Evolutionary conservation across 2,888 invertebrate genomes (phyloP).

Genomic region (Julus scanicus): DNA sequence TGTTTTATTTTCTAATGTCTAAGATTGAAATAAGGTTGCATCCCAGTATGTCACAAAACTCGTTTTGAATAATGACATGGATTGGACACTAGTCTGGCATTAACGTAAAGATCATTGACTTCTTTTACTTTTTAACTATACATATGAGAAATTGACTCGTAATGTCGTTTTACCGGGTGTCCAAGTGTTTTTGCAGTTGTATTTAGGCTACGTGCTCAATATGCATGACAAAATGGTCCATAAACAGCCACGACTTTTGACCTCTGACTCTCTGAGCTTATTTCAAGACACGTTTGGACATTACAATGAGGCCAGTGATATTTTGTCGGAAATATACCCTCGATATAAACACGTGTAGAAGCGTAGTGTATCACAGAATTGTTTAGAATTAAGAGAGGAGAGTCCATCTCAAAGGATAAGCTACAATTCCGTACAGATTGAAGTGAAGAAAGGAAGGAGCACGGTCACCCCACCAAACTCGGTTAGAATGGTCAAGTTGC

Average conservation of each 20-base stretch:
- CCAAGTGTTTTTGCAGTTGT: neutral
- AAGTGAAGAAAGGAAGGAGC: too few species aligned
- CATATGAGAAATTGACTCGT: neutral
- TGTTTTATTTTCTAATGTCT: neutral
- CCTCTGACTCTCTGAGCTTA: neutral
- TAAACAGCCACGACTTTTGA: neutral
- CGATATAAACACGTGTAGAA: too few species aligned
- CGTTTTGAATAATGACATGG: neutral
- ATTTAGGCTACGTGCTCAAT: neutral
- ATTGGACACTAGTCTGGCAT: neutral
- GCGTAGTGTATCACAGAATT: too few species aligned
- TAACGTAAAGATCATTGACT: neutral
- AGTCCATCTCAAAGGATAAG: too few species aligned
- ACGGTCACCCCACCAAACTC: too few species aligned
- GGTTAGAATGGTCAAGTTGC: too few species aligned
- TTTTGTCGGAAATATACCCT: too few species aligned
- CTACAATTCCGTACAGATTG: too few species aligned
- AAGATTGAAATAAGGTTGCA: neutral
- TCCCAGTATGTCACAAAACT: slow-evolving; percentile 21
- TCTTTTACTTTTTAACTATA: neutral
- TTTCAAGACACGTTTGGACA: too few species aligned
- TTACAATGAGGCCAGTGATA: too few species aligned
- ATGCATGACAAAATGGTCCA: neutral
- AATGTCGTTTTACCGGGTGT: neutral
- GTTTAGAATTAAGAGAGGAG: too few species aligned